Evolutionary conservation across 2,888 invertebrate species (phyloP).

Genomic region (Synanthedon myopaeformis): DNA sequence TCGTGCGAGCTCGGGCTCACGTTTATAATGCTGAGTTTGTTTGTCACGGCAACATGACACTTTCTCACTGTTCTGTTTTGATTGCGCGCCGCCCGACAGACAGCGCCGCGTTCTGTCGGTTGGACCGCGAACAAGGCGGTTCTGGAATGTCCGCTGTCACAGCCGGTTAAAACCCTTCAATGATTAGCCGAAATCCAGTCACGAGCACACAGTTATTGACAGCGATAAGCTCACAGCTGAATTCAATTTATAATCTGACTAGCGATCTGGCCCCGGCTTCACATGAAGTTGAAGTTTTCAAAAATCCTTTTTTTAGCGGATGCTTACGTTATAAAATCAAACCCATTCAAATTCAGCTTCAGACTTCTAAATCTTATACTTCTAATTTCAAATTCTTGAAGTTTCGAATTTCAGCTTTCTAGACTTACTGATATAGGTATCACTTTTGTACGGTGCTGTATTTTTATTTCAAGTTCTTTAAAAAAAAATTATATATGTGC

Average conservation of each 20-base stretch:
- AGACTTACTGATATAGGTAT: too few relatives aligned
- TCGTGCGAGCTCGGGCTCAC: conserved; percentile 15
- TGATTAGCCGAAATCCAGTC: conserved; percentile 38
- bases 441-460: too few relatives aligned
- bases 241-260: conserved; percentile 6
- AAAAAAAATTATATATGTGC: too few relatives aligned
- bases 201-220: conserved; percentile 29
- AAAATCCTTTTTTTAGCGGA: too few relatives aligned
- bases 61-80: conserved; percentile 19
- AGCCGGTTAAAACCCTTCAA: conserved; percentile 29
- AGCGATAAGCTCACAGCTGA: conserved; percentile 14
- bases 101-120: conserved; percentile 6
- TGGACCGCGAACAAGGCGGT: conserved; percentile 12
- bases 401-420: too few relatives aligned
- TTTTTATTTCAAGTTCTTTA: too few relatives aligned
- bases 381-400: too few relatives aligned
- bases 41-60: conserved; percentile 26
- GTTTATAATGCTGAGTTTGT: conserved; percentile 17
- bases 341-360: too few relatives aligned
- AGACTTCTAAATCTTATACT: too few relatives aligned
- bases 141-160: conserved; percentile 33
- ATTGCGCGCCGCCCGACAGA: conserved; percentile 4
- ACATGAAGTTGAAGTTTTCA: too few relatives aligned
- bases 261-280: too few relatives aligned
- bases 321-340: too few relatives aligned